Conservation (phyloP, 2,888 invertebrate genomes). For the Scaptomyza tumidula region DNA sequence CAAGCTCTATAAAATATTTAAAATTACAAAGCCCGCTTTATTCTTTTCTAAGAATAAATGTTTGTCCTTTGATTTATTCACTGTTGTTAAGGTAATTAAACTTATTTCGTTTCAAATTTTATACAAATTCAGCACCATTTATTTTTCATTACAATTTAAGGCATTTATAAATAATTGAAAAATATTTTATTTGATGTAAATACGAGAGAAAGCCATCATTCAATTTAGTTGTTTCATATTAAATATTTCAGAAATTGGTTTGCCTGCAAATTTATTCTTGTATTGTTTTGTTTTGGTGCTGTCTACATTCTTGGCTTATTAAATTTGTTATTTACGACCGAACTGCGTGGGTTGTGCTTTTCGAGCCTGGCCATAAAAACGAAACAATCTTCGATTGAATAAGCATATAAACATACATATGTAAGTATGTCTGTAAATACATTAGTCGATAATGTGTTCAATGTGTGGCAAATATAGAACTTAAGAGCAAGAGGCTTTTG, state of each 20-base stretch:
- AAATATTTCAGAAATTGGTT: background rate
- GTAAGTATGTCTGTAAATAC: conserved; percentile 16
- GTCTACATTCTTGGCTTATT: conserved; percentile 63
- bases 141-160: background rate
- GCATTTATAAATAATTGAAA: background rate
- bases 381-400: conserved; percentile 17
- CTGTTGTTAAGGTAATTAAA: background rate
- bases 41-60: background rate
- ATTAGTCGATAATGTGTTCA: conserved; percentile 44
- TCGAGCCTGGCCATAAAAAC: conserved; percentile 39
- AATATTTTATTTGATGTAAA: background rate
- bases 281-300: background rate
- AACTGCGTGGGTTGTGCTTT: conserved; percentile 50
- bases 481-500: background rate
- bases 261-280: background rate
- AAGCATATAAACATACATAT: conserved; percentile 16
- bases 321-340: conserved; percentile 70
- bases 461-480: conserved; percentile 16
- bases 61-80: background rate
- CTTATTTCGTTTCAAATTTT: background rate
- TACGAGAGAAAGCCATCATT: background rate
- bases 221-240: background rate
- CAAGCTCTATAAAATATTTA: background rate
- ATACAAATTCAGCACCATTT: no score
- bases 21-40: background rate